Base-by-base conservation (phyloP, 2,888 invertebrate species). In the Macropis europaea region DNA sequence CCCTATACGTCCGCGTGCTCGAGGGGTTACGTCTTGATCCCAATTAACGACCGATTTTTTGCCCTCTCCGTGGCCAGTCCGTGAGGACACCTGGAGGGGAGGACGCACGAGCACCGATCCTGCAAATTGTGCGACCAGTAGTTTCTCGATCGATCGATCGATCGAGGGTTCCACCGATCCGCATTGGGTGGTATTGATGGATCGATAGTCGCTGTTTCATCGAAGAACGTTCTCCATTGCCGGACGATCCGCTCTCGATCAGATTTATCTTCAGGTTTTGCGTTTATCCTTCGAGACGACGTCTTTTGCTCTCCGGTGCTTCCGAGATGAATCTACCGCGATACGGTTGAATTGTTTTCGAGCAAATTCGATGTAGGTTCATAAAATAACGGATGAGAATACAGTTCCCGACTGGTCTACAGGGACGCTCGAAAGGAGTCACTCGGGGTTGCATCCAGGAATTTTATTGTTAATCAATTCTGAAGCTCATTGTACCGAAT, bases 21-120 rank as follows among this genome's bases (percentile, higher is more conserved):
- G 67, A 75, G 74, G 76, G 79, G 79, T 83, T 84, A 82, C 77
- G 81, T 84, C 84, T 85, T 84, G 82, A 84, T 84, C 81, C 85
- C 83, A 85, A 84, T 84, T 85, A 84, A 84, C 85, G 76, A 69
- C 48, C 47, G 70, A 72, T 80, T 78, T 82, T 83, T 82, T 78
- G 62, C 69, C 52, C 43, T 24, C 50, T 60, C 45, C n/a, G 50
- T 42, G 42, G 53, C 56, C 60, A 53, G 52, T 45, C 57, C 40
- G 17, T 52, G 32, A 43, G 19, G 40, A 11, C 42, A 47, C 47
- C 36, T 5, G 38, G 43, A 26, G 57, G 70, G 28, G 61, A 50
- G 63, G 57, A 17, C 28, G 57, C 69, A 62, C 50, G 66, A 63
- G 63, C 63, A 57, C 15, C 70, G 72, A 76, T 73, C 67, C 81